These are phyloP conservation scores for Montipora efflorescens DNA, from an alignment of 64 coral and sea anemone species.

Conservation along the genomic window DNA sequence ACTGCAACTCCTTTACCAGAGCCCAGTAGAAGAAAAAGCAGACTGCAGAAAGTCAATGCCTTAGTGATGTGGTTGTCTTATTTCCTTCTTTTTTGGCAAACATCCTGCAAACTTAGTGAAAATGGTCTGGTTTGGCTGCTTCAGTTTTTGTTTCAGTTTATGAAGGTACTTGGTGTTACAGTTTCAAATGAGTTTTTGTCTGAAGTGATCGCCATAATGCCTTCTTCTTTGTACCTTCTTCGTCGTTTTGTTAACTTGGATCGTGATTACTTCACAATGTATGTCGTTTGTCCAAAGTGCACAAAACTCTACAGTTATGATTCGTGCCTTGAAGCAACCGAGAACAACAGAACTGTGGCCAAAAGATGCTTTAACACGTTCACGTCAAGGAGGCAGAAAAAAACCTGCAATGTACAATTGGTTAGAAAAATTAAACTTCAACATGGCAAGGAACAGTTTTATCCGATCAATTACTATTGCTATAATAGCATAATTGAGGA, in stretches of 20 bases:
- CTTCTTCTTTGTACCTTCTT: constrained; percentile 39
- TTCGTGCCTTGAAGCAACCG: not conserved
- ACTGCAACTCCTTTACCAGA: constrained; percentile 28
- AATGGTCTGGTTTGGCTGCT: constrained; percentile 51
- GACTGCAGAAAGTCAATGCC: not conserved
- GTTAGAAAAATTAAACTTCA: constrained; percentile 26
- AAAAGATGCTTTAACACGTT: constrained; percentile 54
- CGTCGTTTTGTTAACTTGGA: constrained; percentile 37
- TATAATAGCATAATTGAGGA: constrained; percentile 59
- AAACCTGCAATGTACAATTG: constrained; percentile 16
- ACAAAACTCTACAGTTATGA: constrained; percentile 36
- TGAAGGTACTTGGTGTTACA: constrained; percentile 35
- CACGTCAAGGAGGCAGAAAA: constrained; percentile 3
- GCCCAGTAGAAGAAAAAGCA: not conserved
- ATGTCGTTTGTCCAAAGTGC: constrained; percentile 65
- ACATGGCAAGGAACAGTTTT: constrained; percentile 31
- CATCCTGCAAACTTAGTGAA: constrained; percentile 40
- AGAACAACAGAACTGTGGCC: not conserved
- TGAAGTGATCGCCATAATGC: constrained; percentile 39
- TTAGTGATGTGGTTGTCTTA: constrained; percentile 49
- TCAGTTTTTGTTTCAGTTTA: constrained; percentile 48
- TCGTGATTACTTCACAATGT: constrained; percentile 67
- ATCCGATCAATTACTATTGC: constrained; percentile 59
- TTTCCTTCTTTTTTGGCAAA: constrained; percentile 61
- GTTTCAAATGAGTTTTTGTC: constrained; percentile 5